phyloP scores from a whole-genome alignment of 2,888 invertebrate genomes.

The Sphecodes monilicornis region DNA sequence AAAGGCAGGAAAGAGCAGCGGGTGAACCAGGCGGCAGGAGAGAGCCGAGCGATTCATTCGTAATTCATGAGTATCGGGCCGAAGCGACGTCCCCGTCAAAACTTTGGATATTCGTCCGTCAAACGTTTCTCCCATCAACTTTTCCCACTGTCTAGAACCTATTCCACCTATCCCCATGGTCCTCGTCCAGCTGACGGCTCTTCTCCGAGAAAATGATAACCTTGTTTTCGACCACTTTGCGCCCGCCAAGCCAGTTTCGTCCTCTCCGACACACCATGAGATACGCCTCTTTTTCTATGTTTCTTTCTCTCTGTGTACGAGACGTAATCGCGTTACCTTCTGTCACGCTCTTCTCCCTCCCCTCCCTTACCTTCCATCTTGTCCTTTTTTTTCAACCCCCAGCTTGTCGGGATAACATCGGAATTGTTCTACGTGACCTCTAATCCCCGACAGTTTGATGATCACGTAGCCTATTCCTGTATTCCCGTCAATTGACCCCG shows the following conservation, averaged over 20 bases:
- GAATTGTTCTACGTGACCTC: constrained; percentile 68
- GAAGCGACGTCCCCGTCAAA: constrained; percentile 74
- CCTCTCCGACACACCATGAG: not conserved
- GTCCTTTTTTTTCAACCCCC: constrained; percentile 13
- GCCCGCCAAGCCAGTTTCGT: constrained; percentile 67
- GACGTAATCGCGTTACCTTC: constrained; percentile 69
- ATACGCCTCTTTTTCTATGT: constrained; percentile 8
- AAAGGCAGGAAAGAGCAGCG: constrained; percentile 21
- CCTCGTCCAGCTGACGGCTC: constrained; percentile 72
- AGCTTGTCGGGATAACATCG: constrained; percentile 60
- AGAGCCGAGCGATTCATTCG: constrained; percentile 70
- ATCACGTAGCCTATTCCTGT: constrained; percentile 48
- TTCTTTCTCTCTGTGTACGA: constrained; percentile 41
- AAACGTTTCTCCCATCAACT: constrained; percentile 79
- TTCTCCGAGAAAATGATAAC: constrained; percentile 74
- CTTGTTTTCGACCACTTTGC: constrained; percentile 75
- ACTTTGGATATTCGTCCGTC: constrained; percentile 79
- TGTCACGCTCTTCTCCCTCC: not conserved
- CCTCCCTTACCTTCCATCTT: constrained; percentile 20
- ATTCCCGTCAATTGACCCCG: constrained; percentile 46
- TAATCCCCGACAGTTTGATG: constrained; percentile 54
- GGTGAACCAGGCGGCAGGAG: constrained; percentile 13
- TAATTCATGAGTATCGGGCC: constrained; percentile 77
- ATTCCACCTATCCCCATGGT: constrained; percentile 54
- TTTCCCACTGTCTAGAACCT: constrained; percentile 71